These are phyloP conservation scores for Salvelinus namaycush DNA, from an alignment of 2,113 vertebrate genomes.

Conservation along the genomic window DNA sequence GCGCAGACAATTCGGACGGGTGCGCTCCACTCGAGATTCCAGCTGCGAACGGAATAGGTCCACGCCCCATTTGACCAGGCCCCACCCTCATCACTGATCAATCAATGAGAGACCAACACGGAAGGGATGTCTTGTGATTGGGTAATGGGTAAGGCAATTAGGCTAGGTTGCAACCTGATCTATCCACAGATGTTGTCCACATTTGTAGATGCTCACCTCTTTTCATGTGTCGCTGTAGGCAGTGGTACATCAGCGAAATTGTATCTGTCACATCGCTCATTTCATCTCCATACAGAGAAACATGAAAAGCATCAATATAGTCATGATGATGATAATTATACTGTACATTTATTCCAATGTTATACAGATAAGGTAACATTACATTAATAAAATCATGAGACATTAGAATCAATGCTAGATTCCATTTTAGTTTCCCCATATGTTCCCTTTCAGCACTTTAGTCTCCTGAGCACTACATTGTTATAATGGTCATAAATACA, in stretches of 20 bases:
- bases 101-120: slow-evolving; percentile 46
- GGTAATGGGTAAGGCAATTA: slow-evolving; percentile 15
- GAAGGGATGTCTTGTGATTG: not conserved
- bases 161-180: not conserved
- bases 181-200: too few relatives aligned
- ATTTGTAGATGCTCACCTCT: too few relatives aligned
- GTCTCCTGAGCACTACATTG: slow-evolving; percentile 19
- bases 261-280: not conserved
- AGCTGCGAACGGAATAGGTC: slow-evolving; percentile 61
- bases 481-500: not conserved
- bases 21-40: slow-evolving; percentile 56
- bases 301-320: not conserved
- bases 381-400: not conserved
- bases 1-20: slow-evolving; percentile 17
- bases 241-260: too few relatives aligned
- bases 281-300: not conserved
- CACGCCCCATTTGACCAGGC: slow-evolving; percentile 61
- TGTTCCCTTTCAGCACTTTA: not conserved
- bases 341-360: not conserved
- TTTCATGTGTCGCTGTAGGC: too few relatives aligned
- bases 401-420: not conserved
- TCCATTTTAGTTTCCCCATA: not conserved
- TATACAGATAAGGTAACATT: not conserved
- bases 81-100: slow-evolving; percentile 58
- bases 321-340: not conserved